Evolutionary conservation across 2,888 invertebrate species (phyloP).

Genomic region (Ophion ventricosus): DNA sequence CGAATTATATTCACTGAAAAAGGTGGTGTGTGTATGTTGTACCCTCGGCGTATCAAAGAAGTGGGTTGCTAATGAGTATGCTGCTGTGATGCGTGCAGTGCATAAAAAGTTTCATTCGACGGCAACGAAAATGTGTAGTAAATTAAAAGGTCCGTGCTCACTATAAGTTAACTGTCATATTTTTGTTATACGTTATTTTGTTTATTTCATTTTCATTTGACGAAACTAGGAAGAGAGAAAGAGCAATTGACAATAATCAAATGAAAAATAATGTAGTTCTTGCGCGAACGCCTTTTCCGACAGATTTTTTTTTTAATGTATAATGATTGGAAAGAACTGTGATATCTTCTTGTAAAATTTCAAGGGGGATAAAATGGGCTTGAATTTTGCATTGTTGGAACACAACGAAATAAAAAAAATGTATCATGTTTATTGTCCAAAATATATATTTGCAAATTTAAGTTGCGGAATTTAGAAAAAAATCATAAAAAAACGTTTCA

Average conservation of each 20-base stretch:
- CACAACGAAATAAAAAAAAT: no score
- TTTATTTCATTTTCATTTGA: not conserved
- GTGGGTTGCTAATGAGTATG: slow-evolving; percentile 12
- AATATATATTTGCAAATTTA: no score
- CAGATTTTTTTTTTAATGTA: no score
- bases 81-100: not conserved
- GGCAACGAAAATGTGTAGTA: not conserved
- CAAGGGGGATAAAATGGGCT: not conserved
- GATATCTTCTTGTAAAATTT: not conserved
- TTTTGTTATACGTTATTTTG: not conserved
- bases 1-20: not conserved
- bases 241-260: not conserved
- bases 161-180: not conserved
- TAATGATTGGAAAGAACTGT: no score
- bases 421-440: no score
- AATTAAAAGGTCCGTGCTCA: not conserved
- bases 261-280: not conserved
- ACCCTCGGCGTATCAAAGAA: not conserved
- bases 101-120: not conserved
- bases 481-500: no score
- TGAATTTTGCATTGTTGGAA: not conserved
- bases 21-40: not conserved
- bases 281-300: not conserved
- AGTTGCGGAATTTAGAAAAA: no score
- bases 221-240: not conserved